Evolutionary conservation across 2,113 vertebrate species (phyloP), one percentile per base, ranked within the genome.

Genomic region (Condylura cristata): DNA sequence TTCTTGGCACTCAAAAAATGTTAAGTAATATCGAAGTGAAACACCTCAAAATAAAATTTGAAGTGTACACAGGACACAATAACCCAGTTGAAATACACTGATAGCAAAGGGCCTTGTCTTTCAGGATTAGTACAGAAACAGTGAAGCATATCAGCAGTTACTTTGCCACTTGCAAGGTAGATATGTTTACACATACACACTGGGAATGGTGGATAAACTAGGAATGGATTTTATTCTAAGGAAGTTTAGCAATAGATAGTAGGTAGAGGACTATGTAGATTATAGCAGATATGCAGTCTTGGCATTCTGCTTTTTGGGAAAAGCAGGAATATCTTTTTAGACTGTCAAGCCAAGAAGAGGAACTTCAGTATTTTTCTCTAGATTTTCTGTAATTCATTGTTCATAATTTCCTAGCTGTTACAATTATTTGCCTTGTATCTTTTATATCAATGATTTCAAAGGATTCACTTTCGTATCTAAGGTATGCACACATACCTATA

Each of bases 1-100:
- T 93, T 93, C 71, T 90, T 95, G 94, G 91, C 96, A 96, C 91
- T 96, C 79, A 95, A 83, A 87, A 91, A 93, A 81, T 53, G 30
- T 91, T 88, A 86, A 81, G 41, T 87, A 28, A 88, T 76, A 46
- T 53, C 88, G 26, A n/a, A 95, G 79, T 56, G 66, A 94, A 90
- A 75, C 82, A 76, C 76, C 85, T 41, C 79, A 48, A 91, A 88
- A 90, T 48, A 81, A 87, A 90, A 86, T 61, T 75, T 41, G 86
- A 95, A 84, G 28, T 76, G 53, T 90, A 95, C 78, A 90, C 1
- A n/a, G 28, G 92, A 85, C 41, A 88, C 11, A 93, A 75, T 24
- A 78, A 95, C 24, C 72, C 37, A 92, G 63, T 83, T 92, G 95
- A 91, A 96, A 95, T 46, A 96, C 68, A 95, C 0, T 72, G 63